These are phyloP conservation scores for Lanius collurio DNA, from an alignment of 2,113 vertebrate species.

Conservation along the genomic window DNA sequence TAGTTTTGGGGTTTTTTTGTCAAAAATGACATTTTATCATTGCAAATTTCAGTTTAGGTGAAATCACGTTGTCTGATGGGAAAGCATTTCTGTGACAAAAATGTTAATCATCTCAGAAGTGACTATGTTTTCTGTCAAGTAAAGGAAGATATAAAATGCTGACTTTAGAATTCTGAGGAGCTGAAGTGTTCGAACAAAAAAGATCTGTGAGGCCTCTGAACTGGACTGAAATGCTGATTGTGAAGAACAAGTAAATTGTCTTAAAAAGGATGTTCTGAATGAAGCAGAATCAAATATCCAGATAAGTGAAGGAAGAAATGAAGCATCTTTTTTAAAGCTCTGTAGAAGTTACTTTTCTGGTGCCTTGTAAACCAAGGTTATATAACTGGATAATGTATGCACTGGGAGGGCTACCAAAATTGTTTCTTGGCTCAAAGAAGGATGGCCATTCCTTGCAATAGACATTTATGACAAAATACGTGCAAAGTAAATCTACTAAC, in stretches of 20 bases:
- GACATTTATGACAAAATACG: not conserved
- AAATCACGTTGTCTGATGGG: slow-evolving; percentile 27
- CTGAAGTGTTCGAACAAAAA: not conserved
- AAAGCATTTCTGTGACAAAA: slow-evolving; percentile 37
- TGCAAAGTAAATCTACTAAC: not conserved
- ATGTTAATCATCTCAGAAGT: slow-evolving; percentile 38
- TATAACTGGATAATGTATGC: not conserved
- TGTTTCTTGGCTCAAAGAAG: not conserved
- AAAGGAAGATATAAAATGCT: slow-evolving; percentile 7
- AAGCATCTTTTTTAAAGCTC: not conserved
- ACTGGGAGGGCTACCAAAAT: not conserved
- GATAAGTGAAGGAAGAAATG: not conserved
- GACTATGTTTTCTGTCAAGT: slow-evolving; percentile 11
- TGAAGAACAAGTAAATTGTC: not conserved
- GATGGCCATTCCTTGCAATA: not conserved
- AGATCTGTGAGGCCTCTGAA: not conserved
- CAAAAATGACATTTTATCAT: slow-evolving; percentile 9
- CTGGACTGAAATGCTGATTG: not conserved
- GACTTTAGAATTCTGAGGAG: not conserved
- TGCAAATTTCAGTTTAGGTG: slow-evolving; percentile 48
- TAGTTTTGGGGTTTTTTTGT: not conserved
- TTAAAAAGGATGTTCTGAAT: not conserved
- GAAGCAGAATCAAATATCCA: not conserved
- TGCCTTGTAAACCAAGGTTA: not conserved
- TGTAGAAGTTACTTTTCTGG: not conserved